Evolutionary conservation across 2,113 vertebrate genomes (phyloP), one percentile per base, ranked within the genome.

Genomic region (Eonycteris spelaea): DNA sequence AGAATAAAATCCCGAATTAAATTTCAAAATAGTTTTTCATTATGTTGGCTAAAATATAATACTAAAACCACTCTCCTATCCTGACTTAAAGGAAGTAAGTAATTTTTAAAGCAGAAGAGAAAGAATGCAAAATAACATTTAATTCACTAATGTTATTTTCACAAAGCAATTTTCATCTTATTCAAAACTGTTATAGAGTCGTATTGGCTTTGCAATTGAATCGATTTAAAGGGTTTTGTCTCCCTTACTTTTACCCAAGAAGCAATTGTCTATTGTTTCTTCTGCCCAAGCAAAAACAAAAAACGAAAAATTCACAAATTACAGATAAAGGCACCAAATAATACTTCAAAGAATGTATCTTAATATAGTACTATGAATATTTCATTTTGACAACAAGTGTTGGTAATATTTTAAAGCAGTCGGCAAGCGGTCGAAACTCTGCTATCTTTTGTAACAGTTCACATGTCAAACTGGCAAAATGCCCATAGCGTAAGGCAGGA

Each of bases 401-500:
- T 97, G 86, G 97, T 98, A 98, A 98, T 98, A 98, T 98, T 98
- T 98, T 98, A 98, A 98, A 98, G 97, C 98, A 98, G 98, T 91
- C 98, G 98, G 97, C 98, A 98, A 98, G 98, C 97, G 96, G 98
- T 97, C 91, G 97, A 98, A 98, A 99, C 98, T 99, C 97, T 98
- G 98, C 98, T 98, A 98, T 99, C 98, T 99, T 99, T 99, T 98
- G 98, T 99, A 98, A 99, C 99, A 99, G 99, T 99, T 99, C 99
- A 99, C 99, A 99, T 99, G 99, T 99, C 99, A 99, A 98, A 98
- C 98, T 99, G 99, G 99, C 99, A 98, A 98, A 98, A 98, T 99
- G 99, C 99, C 99, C 97, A 97, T 97, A 96, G 98, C 96, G 98
- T 98, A 98, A 98, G 96, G 98, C 98, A 98, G 98, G 97, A 98